Conservation (phyloP, 2,797 vertebrate genomes). For the Falco columbarius region DNA sequence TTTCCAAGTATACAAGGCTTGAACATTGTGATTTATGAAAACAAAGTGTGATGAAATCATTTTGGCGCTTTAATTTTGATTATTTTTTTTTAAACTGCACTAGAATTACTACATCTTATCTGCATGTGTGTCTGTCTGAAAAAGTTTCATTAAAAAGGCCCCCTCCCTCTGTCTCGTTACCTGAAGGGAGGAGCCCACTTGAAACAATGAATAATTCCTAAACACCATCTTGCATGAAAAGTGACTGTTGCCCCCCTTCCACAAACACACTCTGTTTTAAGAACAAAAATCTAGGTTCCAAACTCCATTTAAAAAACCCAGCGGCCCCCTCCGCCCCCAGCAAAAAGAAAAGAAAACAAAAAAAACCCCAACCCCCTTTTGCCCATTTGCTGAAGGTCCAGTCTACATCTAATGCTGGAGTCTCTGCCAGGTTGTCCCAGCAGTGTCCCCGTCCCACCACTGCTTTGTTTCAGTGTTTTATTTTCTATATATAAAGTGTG, state of each 20-base stretch:
- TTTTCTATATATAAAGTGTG: neutral
- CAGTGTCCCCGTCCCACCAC: neutral
- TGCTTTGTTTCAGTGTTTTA: slow-evolving; percentile 7
- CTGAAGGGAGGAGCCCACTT: slow-evolving; percentile 11
- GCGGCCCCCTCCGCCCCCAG: no score
- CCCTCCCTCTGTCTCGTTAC: neutral
- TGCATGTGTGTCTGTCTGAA: neutral
- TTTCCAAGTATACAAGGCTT: neutral
- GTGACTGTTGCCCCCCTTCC: neutral
- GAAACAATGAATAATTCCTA: neutral
- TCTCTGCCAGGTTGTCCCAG: neutral
- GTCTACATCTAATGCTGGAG: neutral
- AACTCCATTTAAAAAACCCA: neutral
- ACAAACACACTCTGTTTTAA: neutral
- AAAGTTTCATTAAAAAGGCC: neutral
- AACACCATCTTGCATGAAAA: neutral
- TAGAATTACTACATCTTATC: slow-evolving; percentile 26
- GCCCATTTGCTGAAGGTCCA: neutral
- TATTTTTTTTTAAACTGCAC: neutral
- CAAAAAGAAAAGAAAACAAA: no score
- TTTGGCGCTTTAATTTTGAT: neutral
- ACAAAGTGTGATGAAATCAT: neutral
- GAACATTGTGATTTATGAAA: neutral
- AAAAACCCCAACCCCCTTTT: neutral
- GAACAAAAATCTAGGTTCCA: neutral